Base-by-base conservation (phyloP, 2,888 invertebrate species). In the Proisotoma minuta region DNA sequence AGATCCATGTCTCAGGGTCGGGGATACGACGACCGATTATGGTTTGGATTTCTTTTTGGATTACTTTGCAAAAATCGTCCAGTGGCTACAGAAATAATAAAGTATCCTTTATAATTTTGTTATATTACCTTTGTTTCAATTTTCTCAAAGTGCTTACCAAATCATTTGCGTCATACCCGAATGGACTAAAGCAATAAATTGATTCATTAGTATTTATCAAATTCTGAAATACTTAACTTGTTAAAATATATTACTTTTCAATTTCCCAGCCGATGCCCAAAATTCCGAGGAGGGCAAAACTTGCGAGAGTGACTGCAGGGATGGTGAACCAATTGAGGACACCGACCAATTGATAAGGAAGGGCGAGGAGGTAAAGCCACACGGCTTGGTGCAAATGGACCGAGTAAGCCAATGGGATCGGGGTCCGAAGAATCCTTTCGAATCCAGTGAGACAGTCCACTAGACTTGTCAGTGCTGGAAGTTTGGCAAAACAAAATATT, bases 371-470 rank as follows among this genome's bases (percentile, higher is more conserved):
- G 52, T 56, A 68, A 24, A 63, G 52, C 69, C 56, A 71, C 1
- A 66, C 69, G 20, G 59, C 68, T 49, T 65, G 71, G 57, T 62
- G 69, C 39, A 63, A 66, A 66, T 71, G 71, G 5, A 71, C 70
- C 22, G 67, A 67, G 43, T 72, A 72, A 1, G 69, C 72, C 22
- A 72, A 49, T n/a, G 71, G 71, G 22, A 71, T 71, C 24, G 71
- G 71, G 8, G 71, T 71, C 23, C 71, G 47, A 4, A 68, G 52
- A 60, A 71, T 71, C 34, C 71, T 34, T 28, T 71, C 71, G 47
- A 71, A 71, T 26, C 68, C 64, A 8, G 64, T 64, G 12, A 71
- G 53, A 57, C 69, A 71, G 23, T 69, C 71, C 18, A 71, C 66
- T 23, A 71, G 47, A 26, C 51, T 57, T 24, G 51, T 63, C 26